Conservation (phyloP, 2,797 vertebrate genomes). For the Acipenser oxyrinchus region DNA sequence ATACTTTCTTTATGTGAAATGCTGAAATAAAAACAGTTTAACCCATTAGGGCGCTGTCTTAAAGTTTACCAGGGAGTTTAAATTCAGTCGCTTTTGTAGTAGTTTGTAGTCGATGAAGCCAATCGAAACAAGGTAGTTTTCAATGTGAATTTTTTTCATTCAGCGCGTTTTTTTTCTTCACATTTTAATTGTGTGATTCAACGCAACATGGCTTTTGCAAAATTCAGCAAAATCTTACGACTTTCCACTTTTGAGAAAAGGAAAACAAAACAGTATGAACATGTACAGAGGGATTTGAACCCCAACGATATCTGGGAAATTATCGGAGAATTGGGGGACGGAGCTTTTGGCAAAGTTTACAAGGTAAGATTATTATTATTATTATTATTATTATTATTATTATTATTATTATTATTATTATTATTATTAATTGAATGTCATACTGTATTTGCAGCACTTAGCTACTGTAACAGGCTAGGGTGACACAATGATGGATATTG, state of each 20-base stretch:
- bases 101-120: neutral
- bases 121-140: neutral
- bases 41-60: too few species aligned
- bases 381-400: too few species aligned
- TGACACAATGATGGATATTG: too few species aligned
- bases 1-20: too few species aligned
- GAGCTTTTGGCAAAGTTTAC: slow-evolving; percentile 93
- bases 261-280: slow-evolving; percentile 81
- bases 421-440: too few species aligned
- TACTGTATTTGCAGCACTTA: too few species aligned
- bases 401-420: too few species aligned
- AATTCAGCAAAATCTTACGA: slow-evolving; percentile 82
- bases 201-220: slow-evolving; percentile 76
- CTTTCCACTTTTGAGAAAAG: slow-evolving; percentile 78
- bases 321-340: slow-evolving; percentile 85
- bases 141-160: neutral
- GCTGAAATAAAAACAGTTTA: too few species aligned
- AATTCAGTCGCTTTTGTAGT: too few species aligned
- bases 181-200: neutral
- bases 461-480: too few species aligned
- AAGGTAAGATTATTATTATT: slow-evolving; percentile 63
- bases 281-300: slow-evolving; percentile 82
- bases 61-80: too few species aligned
- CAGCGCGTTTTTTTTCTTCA: too few species aligned
- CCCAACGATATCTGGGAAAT: slow-evolving; percentile 87